These are phyloP conservation scores for Lottia scabra DNA, from an alignment of 2,888 invertebrate genomes.

Conservation along the genomic window DNA sequence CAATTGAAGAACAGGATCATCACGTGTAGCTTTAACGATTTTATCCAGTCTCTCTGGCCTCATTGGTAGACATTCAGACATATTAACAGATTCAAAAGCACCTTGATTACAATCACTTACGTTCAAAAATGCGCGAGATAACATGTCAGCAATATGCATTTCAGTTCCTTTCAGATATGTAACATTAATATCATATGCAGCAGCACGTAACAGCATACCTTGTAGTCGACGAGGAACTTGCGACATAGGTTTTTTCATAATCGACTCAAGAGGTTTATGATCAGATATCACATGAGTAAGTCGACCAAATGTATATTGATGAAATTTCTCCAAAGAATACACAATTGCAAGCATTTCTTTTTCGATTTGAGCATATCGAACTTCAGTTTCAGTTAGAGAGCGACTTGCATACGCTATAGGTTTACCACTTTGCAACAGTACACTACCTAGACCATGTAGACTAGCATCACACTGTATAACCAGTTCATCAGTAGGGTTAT, in stretches of 20 bases:
- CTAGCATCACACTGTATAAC: constrained; percentile 30
- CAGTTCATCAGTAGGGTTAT: constrained; percentile 14
- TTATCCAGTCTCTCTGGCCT: constrained; percentile 17
- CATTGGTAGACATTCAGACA: constrained; percentile 22
- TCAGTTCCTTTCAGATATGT: constrained; percentile 31
- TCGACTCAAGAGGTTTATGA: constrained; percentile 38
- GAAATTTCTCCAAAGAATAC: constrained; percentile 33
- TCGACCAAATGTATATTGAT: constrained; percentile 35
- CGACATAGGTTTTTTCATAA: constrained; percentile 32
- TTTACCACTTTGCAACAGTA: constrained; percentile 33
- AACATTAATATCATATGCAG: constrained; percentile 30
- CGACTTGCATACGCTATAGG: constrained; percentile 35
- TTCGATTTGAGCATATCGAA: constrained; percentile 41
- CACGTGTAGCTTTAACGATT: constrained; percentile 20
- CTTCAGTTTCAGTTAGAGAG: constrained; percentile 32
- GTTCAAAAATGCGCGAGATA: constrained; percentile 25
- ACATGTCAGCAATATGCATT: constrained; percentile 32
- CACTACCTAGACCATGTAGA: constrained; percentile 36
- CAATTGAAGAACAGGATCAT: constrained; percentile 23
- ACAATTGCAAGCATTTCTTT: constrained; percentile 39
- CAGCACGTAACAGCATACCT: constrained; percentile 38
- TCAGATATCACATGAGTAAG: constrained; percentile 28
- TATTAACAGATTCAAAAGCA: constrained; percentile 12
- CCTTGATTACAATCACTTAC: constrained; percentile 4
- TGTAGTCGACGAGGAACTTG: constrained; percentile 35